Conservation (phyloP, 2,113 vertebrate genomes). For the Thamnaconus septentrionalis region DNA sequence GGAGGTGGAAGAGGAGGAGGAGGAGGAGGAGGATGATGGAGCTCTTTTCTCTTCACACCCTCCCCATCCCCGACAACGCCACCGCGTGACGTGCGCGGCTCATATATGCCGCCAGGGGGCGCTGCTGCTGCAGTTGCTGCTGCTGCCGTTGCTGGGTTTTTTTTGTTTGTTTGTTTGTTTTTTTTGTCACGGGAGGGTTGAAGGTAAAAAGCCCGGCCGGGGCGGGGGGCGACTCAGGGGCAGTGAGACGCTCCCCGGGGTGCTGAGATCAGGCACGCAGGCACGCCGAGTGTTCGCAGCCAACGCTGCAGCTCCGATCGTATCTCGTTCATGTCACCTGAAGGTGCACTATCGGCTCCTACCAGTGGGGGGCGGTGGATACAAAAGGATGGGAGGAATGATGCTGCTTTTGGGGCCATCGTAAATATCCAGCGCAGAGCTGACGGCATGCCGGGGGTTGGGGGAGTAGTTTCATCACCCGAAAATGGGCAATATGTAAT, state of each 20-base stretch:
- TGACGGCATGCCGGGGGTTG: not conserved
- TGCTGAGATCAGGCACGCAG: too few species aligned
- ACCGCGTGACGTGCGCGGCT: constrained; percentile 9
- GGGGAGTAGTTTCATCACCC: too few species aligned
- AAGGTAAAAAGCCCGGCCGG: too few species aligned
- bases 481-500: too few species aligned
- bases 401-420: constrained; percentile 26
- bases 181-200: too few species aligned
- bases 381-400: not conserved
- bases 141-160: not conserved
- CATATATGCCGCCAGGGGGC: constrained; percentile 35
- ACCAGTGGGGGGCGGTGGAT: constrained; percentile 23
- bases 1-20: too few species aligned
- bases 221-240: too few species aligned
- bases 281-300: not conserved
- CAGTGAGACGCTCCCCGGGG: too few species aligned
- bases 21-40: constrained; percentile 61
- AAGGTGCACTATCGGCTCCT: not conserved
- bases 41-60: constrained; percentile 47
- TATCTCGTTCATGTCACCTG: not conserved
- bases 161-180: too few species aligned
- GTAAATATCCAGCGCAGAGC: constrained; percentile 1
- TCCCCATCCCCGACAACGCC: too few species aligned
- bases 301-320: not conserved
- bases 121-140: constrained; percentile 20